These are phyloP conservation scores for Empis livida DNA, from an alignment of 2,888 invertebrate genomes.

Conservation along the genomic window DNA sequence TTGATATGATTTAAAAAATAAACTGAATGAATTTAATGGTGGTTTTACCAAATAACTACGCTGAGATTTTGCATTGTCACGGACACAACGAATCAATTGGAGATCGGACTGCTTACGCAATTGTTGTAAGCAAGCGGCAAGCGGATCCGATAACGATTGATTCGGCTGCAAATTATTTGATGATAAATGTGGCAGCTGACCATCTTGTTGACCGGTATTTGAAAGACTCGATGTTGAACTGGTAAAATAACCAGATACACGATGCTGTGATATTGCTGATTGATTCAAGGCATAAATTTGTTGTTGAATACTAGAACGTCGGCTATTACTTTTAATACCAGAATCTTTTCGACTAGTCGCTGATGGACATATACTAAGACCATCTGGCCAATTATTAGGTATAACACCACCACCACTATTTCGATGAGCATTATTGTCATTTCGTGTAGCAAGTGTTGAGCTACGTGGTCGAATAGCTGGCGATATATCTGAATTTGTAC, in stretches of 20 bases:
- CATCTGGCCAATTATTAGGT: constrained; percentile 42
- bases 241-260: constrained; percentile 81
- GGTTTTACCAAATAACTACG: constrained; percentile 76
- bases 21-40: constrained; percentile 64
- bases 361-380: constrained; percentile 59
- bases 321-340: constrained; percentile 72
- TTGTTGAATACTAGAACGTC: constrained; percentile 74
- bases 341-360: constrained; percentile 78
- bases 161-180: constrained; percentile 29
- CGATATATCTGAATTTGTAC: constrained; percentile 33
- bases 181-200: not conserved
- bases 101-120: constrained; percentile 79
- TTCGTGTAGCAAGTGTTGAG: constrained; percentile 36
- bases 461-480: constrained; percentile 36
- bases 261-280: constrained; percentile 60
- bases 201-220: constrained; percentile 13
- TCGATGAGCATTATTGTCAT: constrained; percentile 5
- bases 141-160: constrained; percentile 45
- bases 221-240: constrained; percentile 62
- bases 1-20: constrained; percentile 68
- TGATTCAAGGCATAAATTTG: constrained; percentile 57
- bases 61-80: constrained; percentile 75
- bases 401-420: not conserved
- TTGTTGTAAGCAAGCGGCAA: constrained; percentile 63
- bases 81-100: constrained; percentile 74